Base-by-base conservation (phyloP, 2,888 invertebrate genomes). In the Suillia variegata region DNA sequence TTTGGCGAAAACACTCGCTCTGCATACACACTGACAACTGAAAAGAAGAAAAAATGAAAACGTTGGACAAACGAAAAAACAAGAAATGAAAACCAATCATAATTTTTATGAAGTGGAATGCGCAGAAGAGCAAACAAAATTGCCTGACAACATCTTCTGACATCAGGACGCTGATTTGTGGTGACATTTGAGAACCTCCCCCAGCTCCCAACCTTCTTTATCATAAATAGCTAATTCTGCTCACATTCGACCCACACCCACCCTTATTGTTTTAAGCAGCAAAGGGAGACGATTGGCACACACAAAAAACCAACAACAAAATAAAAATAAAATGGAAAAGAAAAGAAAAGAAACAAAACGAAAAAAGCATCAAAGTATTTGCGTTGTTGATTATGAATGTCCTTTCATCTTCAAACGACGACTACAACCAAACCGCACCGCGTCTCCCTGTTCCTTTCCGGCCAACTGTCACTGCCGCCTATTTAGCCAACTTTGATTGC, bases 91-190 rank as follows among this genome's bases (percentile, higher is more conserved):
- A 74, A 68, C 77, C 79, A 80, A 79, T 79, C 79, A 76, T 70
- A 74, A 71, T 78, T 77, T 73, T 74, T 76, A 76, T 78, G 73
- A 76, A 74, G 74, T 76, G 78, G 71, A 77, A 78, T 72, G 70
- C 70, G n/a, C n/a, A n/a, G n/a, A n/a, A n/a, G n/a, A n/a, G n/a
- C n/a, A n/a, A n/a, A 66, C 67, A 63, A 72, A 75, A 77, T 78
- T 74, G 74, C 69, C 69, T 75, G 74, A 71, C 74, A 72, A 69
- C 68, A 66, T 64, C 62, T 68, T 74, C 62, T 62, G n/a, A 34
- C 22, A 34, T n/a, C 49, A 48, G 22, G 22, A 20, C 53, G 54
- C 66, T 69, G 62, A 67, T 69, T 63, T 62, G 64, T 58, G 54
- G 65, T 67, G 70, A 66, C 68, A 67, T 67, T 64, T 58, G 57